Base-by-base conservation (phyloP, 2,888 invertebrate genomes). In the Rhopalosiphum nymphaeae region DNA sequence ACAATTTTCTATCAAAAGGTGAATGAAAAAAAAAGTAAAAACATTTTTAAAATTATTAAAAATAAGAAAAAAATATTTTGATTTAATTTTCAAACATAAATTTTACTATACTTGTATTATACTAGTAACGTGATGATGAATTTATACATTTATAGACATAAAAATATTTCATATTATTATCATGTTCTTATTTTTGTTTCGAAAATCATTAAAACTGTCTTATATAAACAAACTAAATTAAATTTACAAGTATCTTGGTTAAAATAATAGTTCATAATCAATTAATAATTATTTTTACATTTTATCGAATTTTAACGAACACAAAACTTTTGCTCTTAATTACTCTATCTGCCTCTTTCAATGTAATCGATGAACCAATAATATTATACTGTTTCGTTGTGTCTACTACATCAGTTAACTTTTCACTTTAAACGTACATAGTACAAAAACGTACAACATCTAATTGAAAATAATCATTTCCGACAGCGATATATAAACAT, bases 71-170 rank as follows among this genome's bases (percentile, higher is more conserved):
- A 36, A 67, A 3, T n/a, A 16, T 67, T 67, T 67, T 5, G 13
- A 67, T 67, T 67, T 67, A 67, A n/a, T 67, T 67, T n/a, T 67
- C 57, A 57, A 67, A 67, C n/a, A n/a, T n/a, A n/a, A n/a, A 67
- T 67, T 67, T 67, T 67, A n/a, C 61, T 29, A 61, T 4, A 3
- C 11, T 10, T 61, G 11, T 61, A 61, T n/a, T n/a, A 67, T 29
- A 29, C 25, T 21, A 16, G 21, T 53, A 53, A 53, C 21, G 4
- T 16, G 21, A 53, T 53, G 21, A 67, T 67, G 16, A 4, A 57
- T 26, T 26, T 57, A 57, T 26, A 57, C 26, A 57, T 57, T 26
- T 57, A 16, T 67, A n/a, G 16, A 67, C 67, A 67, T 67, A n/a
- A 13, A n/a, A n/a, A 67, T 67, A 67, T 67, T n/a, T 67, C n/a